phyloP scores from a whole-genome alignment of 2,797 vertebrate genomes.

The Antennarius maculatus region DNA sequence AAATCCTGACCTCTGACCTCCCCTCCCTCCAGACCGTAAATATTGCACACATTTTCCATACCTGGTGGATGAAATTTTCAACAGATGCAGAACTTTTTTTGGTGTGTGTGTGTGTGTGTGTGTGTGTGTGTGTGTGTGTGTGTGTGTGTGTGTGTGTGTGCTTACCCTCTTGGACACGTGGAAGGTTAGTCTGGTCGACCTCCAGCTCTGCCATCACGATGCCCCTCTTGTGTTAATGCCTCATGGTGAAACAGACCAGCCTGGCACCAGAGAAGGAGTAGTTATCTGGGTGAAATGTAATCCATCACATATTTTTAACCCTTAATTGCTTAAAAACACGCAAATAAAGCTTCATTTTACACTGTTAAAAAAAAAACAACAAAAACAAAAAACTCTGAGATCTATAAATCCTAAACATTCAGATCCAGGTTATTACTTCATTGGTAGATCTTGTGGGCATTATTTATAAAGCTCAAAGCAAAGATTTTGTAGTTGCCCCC shows the following conservation, averaged over 20 bases:
- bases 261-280: slow-evolving; percentile 11
- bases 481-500: too few relatives aligned
- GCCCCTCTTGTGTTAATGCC: slow-evolving; percentile 50
- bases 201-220: slow-evolving; percentile 82
- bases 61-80: neutral
- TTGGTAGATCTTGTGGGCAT: too few relatives aligned
- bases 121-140: neutral
- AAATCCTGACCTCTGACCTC: slow-evolving; percentile 43
- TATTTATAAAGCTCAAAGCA: too few relatives aligned
- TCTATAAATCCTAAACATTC: too few relatives aligned
- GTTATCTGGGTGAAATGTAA: too few relatives aligned
- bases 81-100: neutral
- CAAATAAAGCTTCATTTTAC: too few relatives aligned
- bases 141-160: slow-evolving; percentile 3
- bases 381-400: too few relatives aligned
- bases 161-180: slow-evolving; percentile 82
- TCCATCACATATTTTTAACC: too few relatives aligned
- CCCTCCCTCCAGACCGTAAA: neutral
- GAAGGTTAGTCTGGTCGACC: slow-evolving; percentile 83
- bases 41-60: slow-evolving; percentile 5
- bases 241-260: slow-evolving; percentile 54
- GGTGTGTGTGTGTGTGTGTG: neutral
- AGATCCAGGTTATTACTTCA: too few relatives aligned
- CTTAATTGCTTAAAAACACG: too few relatives aligned
- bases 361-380: too few relatives aligned